Conservation (phyloP, 2,888 invertebrate species). For the Clanis bilineata region DNA sequence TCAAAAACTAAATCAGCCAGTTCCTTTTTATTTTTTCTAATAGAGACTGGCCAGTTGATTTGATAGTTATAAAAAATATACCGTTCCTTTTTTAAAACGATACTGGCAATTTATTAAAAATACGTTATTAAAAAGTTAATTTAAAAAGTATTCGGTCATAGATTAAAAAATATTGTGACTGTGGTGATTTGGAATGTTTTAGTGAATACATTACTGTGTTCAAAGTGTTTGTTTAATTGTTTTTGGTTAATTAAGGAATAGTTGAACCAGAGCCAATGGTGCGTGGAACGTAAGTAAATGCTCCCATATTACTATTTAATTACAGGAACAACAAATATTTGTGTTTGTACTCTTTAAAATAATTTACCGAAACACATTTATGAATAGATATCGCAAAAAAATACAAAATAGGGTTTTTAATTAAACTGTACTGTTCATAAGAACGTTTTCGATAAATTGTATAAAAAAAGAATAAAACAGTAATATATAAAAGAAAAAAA, state of each 20-base stretch:
- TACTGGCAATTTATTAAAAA: neutral
- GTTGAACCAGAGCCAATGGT: slow-evolving; percentile 20
- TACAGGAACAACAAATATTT: neutral
- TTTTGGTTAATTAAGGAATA: slow-evolving; percentile 34
- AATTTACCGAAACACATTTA: neutral
- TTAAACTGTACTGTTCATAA: too few species aligned
- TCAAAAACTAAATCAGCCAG: neutral
- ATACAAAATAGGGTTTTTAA: too few species aligned
- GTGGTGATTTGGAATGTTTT: neutral
- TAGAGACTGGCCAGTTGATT: neutral
- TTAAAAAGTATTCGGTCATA: slow-evolving; percentile 20
- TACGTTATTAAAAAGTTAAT: neutral
- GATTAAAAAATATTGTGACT: slow-evolving; percentile 21
- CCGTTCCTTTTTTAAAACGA: slow-evolving; percentile 6
- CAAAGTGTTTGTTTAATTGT: slow-evolving; percentile 30
- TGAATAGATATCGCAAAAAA: too few species aligned
- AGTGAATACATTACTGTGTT: slow-evolving; percentile 15
- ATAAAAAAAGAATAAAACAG: too few species aligned
- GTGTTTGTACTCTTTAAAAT: neutral
- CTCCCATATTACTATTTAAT: slow-evolving; percentile 21
- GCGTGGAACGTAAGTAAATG: slow-evolving; percentile 21
- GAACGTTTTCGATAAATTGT: too few species aligned
- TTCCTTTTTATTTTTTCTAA: neutral
- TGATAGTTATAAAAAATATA: neutral
- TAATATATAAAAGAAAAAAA: too few species aligned